Conservation (phyloP, 2,888 invertebrate genomes). For the Platycheirus albimanus region DNA sequence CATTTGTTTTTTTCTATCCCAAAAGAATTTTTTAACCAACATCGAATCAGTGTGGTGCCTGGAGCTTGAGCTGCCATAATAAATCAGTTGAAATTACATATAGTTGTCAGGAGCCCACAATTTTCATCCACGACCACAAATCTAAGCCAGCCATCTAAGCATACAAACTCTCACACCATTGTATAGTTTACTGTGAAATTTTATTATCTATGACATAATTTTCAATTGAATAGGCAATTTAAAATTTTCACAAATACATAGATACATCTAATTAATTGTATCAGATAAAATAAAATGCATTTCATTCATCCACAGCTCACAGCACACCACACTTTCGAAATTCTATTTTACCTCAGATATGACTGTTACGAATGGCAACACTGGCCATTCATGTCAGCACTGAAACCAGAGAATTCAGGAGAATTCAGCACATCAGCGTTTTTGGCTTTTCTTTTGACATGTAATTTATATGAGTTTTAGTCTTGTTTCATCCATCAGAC, state of each 20-base stretch:
- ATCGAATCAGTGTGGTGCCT: no score
- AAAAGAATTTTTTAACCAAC: no score
- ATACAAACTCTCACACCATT: background rate
- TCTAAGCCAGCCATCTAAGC: background rate
- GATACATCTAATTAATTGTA: constrained; percentile 17
- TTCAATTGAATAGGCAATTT: constrained; percentile 6
- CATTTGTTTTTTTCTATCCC: no score
- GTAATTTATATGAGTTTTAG: no score
- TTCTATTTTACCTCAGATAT: background rate
- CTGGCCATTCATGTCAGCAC: no score
- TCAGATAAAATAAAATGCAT: background rate
- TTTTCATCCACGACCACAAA: background rate
- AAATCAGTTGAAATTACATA: background rate
- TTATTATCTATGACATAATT: background rate
- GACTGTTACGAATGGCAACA: no score
- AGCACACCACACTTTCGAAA: no score
- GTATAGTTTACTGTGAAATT: background rate
- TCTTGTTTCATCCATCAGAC: no score
- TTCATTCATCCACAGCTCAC: background rate
- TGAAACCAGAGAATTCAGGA: no score
- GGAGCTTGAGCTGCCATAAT: background rate
- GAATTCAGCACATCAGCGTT: no score
- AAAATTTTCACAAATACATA: background rate
- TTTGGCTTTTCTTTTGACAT: no score
- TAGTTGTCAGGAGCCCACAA: background rate